These are phyloP conservation scores for Aethes cnicana DNA, from an alignment of 2,888 invertebrate species.

Conservation along the genomic window DNA sequence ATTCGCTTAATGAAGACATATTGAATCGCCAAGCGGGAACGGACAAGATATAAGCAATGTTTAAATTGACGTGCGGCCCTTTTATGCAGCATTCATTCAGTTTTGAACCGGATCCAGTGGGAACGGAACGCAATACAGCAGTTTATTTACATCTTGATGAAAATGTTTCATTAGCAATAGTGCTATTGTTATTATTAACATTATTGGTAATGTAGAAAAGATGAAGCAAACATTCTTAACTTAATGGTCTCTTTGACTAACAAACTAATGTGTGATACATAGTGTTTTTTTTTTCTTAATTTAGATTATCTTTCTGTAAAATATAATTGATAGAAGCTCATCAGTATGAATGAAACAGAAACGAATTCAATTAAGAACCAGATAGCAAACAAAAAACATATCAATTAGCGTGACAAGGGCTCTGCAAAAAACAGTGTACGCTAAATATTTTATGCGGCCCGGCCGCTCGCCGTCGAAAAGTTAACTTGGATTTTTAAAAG, in stretches of 20 bases:
- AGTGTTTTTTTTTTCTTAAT: too few relatives aligned
- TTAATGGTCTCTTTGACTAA: too few relatives aligned
- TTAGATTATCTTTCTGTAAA: too few relatives aligned
- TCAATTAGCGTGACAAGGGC: constrained; percentile 65
- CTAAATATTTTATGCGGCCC: constrained; percentile 73
- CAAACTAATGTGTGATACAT: too few relatives aligned
- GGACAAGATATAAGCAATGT: constrained; percentile 75
- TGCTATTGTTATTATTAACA: too few relatives aligned
- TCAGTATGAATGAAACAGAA: too few relatives aligned
- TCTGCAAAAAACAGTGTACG: constrained; percentile 48
- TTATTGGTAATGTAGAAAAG: too few relatives aligned
- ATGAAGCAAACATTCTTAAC: too few relatives aligned
- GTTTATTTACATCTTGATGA: too few relatives aligned
- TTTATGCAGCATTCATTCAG: constrained; percentile 62
- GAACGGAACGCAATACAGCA: constrained; percentile 3
- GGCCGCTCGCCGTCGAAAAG: constrained; percentile 55
- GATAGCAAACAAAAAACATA: constrained; percentile 56
- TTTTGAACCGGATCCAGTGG: constrained; percentile 33
- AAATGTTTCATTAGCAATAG: too few relatives aligned
- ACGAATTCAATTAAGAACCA: constrained; percentile 53
- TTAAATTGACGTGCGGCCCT: constrained; percentile 76
- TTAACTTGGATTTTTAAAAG: constrained; percentile 81
- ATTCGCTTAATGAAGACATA: constrained; percentile 82
- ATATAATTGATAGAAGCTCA: too few relatives aligned
- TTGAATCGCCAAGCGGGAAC: constrained; percentile 77